Evolutionary conservation across 2,113 vertebrate species (phyloP), one percentile per base, ranked within the genome.

Genomic region (Castor canadensis): DNA sequence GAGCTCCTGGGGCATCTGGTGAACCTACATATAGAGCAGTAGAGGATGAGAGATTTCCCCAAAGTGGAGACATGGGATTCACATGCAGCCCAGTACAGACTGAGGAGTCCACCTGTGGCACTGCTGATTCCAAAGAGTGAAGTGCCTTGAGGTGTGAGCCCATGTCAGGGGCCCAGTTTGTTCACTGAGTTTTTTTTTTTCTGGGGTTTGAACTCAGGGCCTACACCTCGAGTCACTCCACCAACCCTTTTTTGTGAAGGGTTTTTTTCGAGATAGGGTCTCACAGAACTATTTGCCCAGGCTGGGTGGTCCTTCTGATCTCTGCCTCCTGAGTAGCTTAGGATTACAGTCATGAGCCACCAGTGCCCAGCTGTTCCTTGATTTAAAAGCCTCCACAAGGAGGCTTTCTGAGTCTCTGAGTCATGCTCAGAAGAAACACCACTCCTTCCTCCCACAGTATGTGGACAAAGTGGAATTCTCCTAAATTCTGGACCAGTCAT

Each of bases 401-500:
- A 66, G 11, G n/a, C 22, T 62, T 5, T 35, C 15, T n/a, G n/a
- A n/a, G n/a, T 85, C 45, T 91, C 35, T 90, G 45, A 90, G 9
- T 58, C 52, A 66, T 43, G 0, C 75, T 89, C 85, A 28, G 22
- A 87, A 79, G 40, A 28, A 84, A 87, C 13, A 43, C 10, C 67
- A 43, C 47, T 6, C 60, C 11, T 47, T 77, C 58, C 10, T 69
- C 73, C 47, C 9, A 32, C 2, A 30, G 3, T 30, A 1, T 56
- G 30, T 88, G 22, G 28, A 43, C 22, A 6, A 47, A 2, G 3
- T 43, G 20, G 43, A 6, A n/a, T 64, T 60, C 62, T 88, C 45
- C 73, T 89, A 67, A 93, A 95, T 81, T 93, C 64, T 93, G 67
- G 17, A 54, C 49, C 4, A 43, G 9, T 80, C 58, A 81, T 12